Conservation (phyloP, 2,113 vertebrate genomes). For the Pituophis catenifer region DNA sequence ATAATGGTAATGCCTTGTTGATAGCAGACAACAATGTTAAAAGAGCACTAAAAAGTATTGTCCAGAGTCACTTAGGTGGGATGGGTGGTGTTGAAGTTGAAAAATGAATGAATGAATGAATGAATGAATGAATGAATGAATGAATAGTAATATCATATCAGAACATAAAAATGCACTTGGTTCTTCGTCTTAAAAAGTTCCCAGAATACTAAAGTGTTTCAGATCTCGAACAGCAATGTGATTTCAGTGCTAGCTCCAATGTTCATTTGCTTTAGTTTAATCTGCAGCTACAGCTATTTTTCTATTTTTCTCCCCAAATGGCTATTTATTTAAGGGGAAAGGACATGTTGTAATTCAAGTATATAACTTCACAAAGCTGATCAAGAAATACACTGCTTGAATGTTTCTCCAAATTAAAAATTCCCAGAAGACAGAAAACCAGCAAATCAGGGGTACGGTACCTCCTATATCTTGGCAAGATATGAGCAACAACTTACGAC, state of each 20-base stretch:
- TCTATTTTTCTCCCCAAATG: background rate
- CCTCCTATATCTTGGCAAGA: background rate
- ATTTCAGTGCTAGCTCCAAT: background rate
- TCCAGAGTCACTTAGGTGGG: background rate
- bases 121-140: background rate
- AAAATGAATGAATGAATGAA: too few species aligned
- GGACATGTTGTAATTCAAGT: background rate
- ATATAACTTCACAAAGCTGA: background rate
- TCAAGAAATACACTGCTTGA: background rate
- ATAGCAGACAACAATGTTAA: constrained; percentile 42
- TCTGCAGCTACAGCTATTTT: background rate
- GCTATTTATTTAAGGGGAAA: background rate
- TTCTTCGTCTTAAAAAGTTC: constrained; percentile 19
- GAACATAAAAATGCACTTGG: constrained; percentile 34
- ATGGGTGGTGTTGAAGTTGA: background rate
- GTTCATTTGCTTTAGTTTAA: background rate
- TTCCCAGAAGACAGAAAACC: background rate
- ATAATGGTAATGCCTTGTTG: constrained; percentile 38
- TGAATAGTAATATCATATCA: background rate
- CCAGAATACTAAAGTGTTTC: background rate
- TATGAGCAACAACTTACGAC: background rate
- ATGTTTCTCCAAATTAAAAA: background rate
- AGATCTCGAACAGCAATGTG: background rate
- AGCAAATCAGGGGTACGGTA: background rate
- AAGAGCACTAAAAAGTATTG: constrained; percentile 21